Conservation (phyloP, 2,797 vertebrate species). For the Pseudochaenichthys georgianus region DNA sequence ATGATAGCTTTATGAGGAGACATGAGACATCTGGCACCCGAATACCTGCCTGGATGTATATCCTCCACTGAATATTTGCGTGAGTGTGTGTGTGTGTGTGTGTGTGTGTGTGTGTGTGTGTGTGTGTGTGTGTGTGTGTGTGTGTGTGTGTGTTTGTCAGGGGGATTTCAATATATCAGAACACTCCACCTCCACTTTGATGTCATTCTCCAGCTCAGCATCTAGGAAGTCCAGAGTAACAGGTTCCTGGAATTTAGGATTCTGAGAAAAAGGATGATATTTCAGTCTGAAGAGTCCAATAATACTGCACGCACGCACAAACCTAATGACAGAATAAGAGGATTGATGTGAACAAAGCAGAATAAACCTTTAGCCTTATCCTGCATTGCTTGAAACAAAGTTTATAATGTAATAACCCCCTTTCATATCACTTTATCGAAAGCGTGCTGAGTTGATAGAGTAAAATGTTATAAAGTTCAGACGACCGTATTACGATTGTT, state of each 20-base stretch:
- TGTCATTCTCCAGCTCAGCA: slow-evolving; percentile 96
- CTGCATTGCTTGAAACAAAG: slow-evolving; percentile 9
- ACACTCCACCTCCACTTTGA: slow-evolving; percentile 94
- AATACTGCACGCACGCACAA: slow-evolving; percentile 6
- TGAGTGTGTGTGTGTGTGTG: background rate
- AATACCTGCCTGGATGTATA: slow-evolving; percentile 19
- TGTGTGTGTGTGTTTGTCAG: slow-evolving; percentile 4
- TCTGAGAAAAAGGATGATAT: slow-evolving; percentile 83
- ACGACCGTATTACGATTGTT: slow-evolving; percentile 47
- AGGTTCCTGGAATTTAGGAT: slow-evolving; percentile 99
- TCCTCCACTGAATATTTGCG: background rate
- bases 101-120: background rate
- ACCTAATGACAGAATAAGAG: background rate
- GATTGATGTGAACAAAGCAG: background rate
- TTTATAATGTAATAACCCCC: slow-evolving; percentile 29
- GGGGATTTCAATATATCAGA: slow-evolving; percentile 16
- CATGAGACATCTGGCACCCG: slow-evolving; percentile 36
- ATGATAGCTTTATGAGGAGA: slow-evolving; percentile 38
- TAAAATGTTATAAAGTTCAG: slow-evolving; percentile 41
- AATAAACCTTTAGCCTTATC: background rate
- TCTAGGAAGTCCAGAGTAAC: slow-evolving; percentile 98
- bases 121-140: slow-evolving; percentile 7
- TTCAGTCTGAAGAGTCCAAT: slow-evolving; percentile 8
- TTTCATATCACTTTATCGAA: slow-evolving; percentile 35
- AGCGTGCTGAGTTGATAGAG: slow-evolving; percentile 41